Evolutionary conservation across 1,140 invertebrate species (phyloP).

Genomic region (Pogonognathellus flavescens): DNA sequence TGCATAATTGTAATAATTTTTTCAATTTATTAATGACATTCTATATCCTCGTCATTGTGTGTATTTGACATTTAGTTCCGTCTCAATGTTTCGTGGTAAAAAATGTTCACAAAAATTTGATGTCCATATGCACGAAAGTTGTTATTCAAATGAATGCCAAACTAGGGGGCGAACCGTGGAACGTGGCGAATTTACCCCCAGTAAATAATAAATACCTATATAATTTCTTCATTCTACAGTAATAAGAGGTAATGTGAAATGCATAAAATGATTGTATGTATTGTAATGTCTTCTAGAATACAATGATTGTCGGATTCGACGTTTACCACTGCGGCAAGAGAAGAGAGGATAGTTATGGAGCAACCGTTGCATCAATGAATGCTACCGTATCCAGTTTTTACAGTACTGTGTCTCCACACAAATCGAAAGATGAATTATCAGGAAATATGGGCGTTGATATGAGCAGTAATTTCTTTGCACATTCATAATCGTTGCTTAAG

Average conservation of each 20-base stretch:
- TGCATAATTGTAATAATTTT: background rate
- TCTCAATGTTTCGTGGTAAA: constrained; percentile 46
- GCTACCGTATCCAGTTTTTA: constrained; percentile 77
- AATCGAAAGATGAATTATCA: constrained; percentile 80
- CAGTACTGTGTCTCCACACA: constrained; percentile 79
- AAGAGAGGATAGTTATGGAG: constrained; percentile 75
- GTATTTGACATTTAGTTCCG: background rate
- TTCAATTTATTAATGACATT: no score
- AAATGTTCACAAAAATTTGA: constrained; percentile 7
- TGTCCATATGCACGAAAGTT: constrained; percentile 70
- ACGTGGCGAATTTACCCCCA: constrained; percentile 77
- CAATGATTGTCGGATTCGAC: constrained; percentile 92
- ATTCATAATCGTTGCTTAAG: no score
- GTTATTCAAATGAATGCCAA: constrained; percentile 84
- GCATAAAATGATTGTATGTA: background rate
- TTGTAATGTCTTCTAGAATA: constrained; percentile 68
- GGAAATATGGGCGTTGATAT: constrained; percentile 77
- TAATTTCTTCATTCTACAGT: no score
- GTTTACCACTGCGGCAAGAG: constrained; percentile 82
- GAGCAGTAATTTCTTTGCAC: constrained; percentile 68
- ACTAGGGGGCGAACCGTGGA: constrained; percentile 89
- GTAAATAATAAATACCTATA: no score
- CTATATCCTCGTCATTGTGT: no score
- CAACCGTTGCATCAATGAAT: constrained; percentile 85
- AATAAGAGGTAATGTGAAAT: no score